Conservation (phyloP, 2,113 vertebrate genomes). For the Cathartes aura region DNA sequence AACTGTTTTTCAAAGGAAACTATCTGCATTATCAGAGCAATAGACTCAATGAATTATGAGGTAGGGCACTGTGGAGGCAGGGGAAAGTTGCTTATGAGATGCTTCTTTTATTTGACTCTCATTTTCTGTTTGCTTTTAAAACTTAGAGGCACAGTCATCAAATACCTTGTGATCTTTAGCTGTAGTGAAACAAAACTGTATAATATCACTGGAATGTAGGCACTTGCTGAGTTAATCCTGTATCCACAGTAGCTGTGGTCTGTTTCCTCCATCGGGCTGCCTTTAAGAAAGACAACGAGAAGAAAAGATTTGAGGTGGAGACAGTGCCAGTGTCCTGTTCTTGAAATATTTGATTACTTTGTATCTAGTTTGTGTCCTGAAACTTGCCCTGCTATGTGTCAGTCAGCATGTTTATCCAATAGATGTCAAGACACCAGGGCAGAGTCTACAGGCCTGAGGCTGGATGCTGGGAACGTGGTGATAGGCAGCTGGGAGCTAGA, state of each 20-base stretch:
- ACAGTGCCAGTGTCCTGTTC: not conserved
- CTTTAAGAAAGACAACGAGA: not conserved
- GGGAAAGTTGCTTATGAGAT: not conserved
- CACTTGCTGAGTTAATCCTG: not conserved
- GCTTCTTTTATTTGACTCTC: not conserved
- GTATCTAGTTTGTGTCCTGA: not conserved
- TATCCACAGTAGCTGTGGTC: not conserved
- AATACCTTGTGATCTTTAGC: not conserved
- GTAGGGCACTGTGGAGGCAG: not conserved
- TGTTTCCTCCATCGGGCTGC: not conserved
- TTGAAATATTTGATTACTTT: not conserved
- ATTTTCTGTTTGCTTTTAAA: not conserved
- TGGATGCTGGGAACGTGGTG: not conserved
- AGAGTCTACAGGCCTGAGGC: not conserved
- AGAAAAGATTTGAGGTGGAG: not conserved
- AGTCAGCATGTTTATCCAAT: accelerated
- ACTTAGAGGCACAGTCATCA: not conserved
- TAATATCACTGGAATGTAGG: not conserved
- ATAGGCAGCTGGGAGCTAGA: not conserved
- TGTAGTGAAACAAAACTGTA: not conserved
- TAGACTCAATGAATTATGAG: not conserved
- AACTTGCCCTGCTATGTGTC: not conserved
- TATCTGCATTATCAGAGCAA: not conserved
- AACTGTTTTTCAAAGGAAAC: constrained; percentile 8
- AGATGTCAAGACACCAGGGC: not conserved